A percentile compares a stretch with the other conserved stretches of the same genome.
phyloP scores from a whole-genome alignment of 2,113 vertebrate genomes.

The Neotragus moschatus region DNA sequence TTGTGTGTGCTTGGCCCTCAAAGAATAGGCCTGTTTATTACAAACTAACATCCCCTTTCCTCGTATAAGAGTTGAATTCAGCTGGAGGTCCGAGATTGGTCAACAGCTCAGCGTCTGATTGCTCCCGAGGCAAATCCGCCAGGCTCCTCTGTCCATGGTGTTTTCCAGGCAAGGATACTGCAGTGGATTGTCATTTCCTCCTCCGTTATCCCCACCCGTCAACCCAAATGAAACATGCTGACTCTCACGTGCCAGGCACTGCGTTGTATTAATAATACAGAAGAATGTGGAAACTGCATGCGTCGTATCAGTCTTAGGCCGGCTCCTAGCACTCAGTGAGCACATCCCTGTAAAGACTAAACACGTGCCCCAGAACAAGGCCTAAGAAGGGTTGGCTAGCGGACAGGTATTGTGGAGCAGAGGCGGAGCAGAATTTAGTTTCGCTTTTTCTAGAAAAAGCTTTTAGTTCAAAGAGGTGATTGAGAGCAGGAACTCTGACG shows the following conservation, averaged over 20 bases:
- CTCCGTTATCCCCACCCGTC: not conserved
- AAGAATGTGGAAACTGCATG: not conserved
- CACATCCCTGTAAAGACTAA: accelerated
- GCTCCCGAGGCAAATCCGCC: accelerated
- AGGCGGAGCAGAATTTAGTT: not conserved
- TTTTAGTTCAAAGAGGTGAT: not conserved
- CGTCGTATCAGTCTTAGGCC: not conserved
- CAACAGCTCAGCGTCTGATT: not conserved
- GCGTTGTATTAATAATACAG: not conserved
- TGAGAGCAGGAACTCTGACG: not conserved
- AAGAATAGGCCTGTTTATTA: not conserved
- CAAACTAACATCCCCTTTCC: not conserved
- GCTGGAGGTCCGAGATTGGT: not conserved
- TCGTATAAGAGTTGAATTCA: too few species aligned
- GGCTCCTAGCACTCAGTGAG: not conserved
- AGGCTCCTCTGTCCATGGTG: not conserved
- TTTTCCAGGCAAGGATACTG: not conserved
- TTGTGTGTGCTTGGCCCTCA: not conserved
- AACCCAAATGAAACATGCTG: not conserved
- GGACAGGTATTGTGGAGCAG: not conserved
- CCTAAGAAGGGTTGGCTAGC: not conserved
- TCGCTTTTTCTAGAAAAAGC: not conserved
- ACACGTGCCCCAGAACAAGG: not conserved
- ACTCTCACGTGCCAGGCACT: not conserved
- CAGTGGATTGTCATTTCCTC: not conserved